These are phyloP conservation scores for Salminus brasiliensis DNA, from an alignment of 2,113 vertebrate genomes.

Conservation along the genomic window DNA sequence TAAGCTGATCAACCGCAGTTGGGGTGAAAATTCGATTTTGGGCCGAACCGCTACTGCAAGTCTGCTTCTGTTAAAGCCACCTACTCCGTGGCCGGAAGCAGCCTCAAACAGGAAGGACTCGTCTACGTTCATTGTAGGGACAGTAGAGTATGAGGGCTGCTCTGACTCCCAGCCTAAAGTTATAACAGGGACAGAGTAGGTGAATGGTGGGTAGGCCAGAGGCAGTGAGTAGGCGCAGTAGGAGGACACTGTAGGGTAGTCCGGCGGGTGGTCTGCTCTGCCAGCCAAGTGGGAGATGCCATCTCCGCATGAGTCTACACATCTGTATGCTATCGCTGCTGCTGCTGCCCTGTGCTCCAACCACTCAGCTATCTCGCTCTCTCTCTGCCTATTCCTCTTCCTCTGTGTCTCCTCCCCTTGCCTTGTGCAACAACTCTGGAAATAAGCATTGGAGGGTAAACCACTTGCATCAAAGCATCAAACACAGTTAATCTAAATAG, in stretches of 20 bases:
- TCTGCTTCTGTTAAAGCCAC: constrained; percentile 52
- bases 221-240: constrained; percentile 24
- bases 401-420: constrained; percentile 35
- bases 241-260: not conserved
- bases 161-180: constrained; percentile 45
- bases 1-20: not conserved
- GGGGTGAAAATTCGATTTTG: not conserved
- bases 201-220: constrained; percentile 12
- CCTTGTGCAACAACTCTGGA: constrained; percentile 54
- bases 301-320: not conserved
- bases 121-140: constrained; percentile 16
- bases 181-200: constrained; percentile 29
- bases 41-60: constrained; percentile 27
- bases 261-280: constrained; percentile 19
- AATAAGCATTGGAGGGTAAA: constrained; percentile 42
- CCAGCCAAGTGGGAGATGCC: not conserved
- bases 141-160: constrained; percentile 32
- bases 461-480: not conserved
- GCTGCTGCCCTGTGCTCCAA: constrained; percentile 29
- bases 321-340: constrained; percentile 40
- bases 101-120: constrained; percentile 47
- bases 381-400: constrained; percentile 56
- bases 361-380: constrained; percentile 48
- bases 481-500: not conserved
- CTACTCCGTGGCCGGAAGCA: constrained; percentile 59